A percentile compares a stretch with the other conserved stretches of the same genome.
Evolutionary conservation across 2,113 vertebrate genomes (phyloP).

Genomic region (Poeciliopsis turrubarensis): DNA sequence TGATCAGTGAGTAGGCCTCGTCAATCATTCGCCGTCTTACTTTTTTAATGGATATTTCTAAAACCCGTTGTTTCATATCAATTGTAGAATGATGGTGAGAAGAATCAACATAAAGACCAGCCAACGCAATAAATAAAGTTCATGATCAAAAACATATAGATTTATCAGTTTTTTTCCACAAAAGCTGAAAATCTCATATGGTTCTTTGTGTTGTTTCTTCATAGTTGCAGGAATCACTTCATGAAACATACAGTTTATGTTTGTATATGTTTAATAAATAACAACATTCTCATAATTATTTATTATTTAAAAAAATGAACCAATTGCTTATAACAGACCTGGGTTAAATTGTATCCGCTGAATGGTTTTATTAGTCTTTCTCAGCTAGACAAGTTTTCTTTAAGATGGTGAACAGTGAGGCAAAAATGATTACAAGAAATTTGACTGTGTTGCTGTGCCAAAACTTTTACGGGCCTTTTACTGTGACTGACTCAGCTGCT

Average conservation of each 20-base stretch:
- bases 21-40: slow-evolving; percentile 8
- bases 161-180: slow-evolving; percentile 5
- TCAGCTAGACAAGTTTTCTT: not conserved
- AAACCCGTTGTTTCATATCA: slow-evolving; percentile 15
- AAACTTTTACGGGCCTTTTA: slow-evolving; percentile 9
- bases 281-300: slow-evolving; percentile 69
- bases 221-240: slow-evolving; percentile 17
- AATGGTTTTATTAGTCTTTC: slow-evolving; percentile 8
- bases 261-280: slow-evolving; percentile 82
- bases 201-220: not conserved
- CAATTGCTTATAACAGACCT: slow-evolving; percentile 60
- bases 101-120: slow-evolving; percentile 38
- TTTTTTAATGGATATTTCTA: slow-evolving; percentile 4
- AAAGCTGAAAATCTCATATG: not conserved
- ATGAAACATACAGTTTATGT: slow-evolving; percentile 45
- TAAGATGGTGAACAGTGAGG: slow-evolving; percentile 12
- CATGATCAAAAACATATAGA: slow-evolving; percentile 38
- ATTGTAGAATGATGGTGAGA: slow-evolving; percentile 18
- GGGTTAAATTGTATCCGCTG: slow-evolving; percentile 58
- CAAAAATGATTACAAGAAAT: slow-evolving; percentile 21
- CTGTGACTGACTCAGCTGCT: slow-evolving; percentile 19
- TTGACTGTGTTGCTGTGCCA: slow-evolving; percentile 21
- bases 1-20: slow-evolving; percentile 21
- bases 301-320: slow-evolving; percentile 34
- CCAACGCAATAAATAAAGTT: slow-evolving; percentile 29